Evolutionary conservation across 2,113 vertebrate species (phyloP).

Genomic region (Bettongia penicillata): DNA sequence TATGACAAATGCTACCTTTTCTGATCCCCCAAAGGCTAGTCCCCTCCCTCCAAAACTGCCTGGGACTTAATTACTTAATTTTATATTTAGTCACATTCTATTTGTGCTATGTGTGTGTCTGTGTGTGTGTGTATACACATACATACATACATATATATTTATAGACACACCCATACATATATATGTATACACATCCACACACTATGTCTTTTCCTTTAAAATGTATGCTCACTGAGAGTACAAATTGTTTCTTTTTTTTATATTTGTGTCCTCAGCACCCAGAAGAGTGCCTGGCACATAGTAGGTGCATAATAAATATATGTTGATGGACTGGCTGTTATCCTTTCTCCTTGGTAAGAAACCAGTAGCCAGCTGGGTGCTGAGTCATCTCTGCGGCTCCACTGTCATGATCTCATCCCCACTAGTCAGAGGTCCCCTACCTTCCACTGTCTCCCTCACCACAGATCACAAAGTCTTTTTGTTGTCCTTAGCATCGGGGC

Average conservation of each 20-base stretch:
- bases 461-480: neutral
- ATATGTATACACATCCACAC: neutral
- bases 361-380: neutral
- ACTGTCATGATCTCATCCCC: neutral
- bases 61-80: neutral
- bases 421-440: neutral
- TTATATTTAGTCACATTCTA: neutral
- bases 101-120: neutral
- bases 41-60: neutral
- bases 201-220: neutral
- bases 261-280: neutral
- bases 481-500: neutral
- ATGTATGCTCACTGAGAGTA: neutral
- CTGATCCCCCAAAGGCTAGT: neutral
- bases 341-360: neutral
- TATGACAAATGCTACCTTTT: neutral
- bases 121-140: too few relatives aligned
- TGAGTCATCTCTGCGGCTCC: too few relatives aligned
- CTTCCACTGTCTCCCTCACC: neutral
- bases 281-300: neutral
- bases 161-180: neutral
- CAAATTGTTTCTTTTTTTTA: neutral
- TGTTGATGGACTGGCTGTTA: neutral
- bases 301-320: neutral
- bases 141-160: neutral